Evolutionary conservation across 2,113 vertebrate genomes (phyloP).

Genomic region (Phylloscopus trochilus): DNA sequence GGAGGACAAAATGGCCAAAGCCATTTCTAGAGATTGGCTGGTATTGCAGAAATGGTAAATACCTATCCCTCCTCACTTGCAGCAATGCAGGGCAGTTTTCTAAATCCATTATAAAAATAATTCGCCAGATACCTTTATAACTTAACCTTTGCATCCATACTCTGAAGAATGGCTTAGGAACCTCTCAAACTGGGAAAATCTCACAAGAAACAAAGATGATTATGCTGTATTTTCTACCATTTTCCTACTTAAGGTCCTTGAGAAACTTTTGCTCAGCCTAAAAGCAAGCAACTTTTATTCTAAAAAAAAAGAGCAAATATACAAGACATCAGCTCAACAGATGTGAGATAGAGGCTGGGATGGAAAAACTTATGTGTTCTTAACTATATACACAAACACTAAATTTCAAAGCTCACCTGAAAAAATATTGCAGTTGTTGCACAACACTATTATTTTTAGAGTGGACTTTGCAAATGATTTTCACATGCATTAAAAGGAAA

Average conservation of each 20-base stretch:
- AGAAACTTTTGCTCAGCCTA: background rate
- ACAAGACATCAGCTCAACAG: background rate
- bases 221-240: background rate
- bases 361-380: background rate
- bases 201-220: background rate
- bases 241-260: background rate
- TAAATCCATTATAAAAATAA: background rate
- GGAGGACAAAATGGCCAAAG: background rate
- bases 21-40: background rate
- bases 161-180: background rate
- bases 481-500: background rate
- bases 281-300: background rate
- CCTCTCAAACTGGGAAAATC: background rate
- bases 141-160: background rate
- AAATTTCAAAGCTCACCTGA: background rate
- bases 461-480: background rate
- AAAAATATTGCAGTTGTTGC: background rate
- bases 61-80: background rate
- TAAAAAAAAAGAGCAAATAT: background rate
- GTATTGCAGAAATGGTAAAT: background rate
- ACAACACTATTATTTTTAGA: background rate
- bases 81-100: background rate
- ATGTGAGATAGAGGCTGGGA: background rate
- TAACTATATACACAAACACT: background rate
- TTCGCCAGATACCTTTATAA: background rate